A percentile compares a stretch with the other conserved stretches of the same genome.
These are phyloP conservation scores for Camponotus vicinus DNA, from an alignment of 1,140 invertebrate species.

Conservation along the genomic window DNA sequence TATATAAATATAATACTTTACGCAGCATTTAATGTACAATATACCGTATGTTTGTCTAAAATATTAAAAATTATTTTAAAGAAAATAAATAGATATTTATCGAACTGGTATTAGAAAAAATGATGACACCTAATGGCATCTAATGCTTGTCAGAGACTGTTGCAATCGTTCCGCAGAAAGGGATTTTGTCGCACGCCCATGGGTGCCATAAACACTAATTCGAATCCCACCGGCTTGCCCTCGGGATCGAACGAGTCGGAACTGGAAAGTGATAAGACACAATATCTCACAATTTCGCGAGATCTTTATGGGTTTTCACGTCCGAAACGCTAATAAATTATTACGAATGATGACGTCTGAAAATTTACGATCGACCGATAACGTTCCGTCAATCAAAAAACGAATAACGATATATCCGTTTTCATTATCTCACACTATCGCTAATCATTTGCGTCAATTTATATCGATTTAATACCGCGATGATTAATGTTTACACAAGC, in stretches of 20 bases:
- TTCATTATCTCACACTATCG: conserved; percentile 6
- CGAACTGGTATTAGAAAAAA: conserved; percentile 27
- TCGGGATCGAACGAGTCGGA: conserved; percentile 67
- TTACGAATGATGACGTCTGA: conserved; percentile 65
- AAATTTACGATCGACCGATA: conserved; percentile 61
- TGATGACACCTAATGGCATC: conserved; percentile 27
- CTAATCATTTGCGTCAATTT: conserved; percentile 41
- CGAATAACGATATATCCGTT: conserved; percentile 47
- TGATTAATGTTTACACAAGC: conserved; percentile 46
- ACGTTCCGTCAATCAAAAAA: conserved; percentile 48
- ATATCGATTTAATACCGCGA: conserved; percentile 58
- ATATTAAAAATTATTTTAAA: not conserved
- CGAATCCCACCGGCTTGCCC: conserved; percentile 66
- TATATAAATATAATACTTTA: not conserved
- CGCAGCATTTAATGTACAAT: too few species aligned
- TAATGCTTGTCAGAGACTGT: conserved; percentile 54
- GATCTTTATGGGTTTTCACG: conserved; percentile 66
- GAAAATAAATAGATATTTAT: conserved; percentile 17
- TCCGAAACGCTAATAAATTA: conserved; percentile 64
- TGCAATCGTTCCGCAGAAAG: conserved; percentile 45
- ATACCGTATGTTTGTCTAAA: not conserved
- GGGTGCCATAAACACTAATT: conserved; percentile 74
- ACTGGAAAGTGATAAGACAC: conserved; percentile 69
- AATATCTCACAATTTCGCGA: conserved; percentile 71
- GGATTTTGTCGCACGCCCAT: conserved; percentile 61